Conservation (phyloP, 2,797 vertebrate species). For the Amblyraja radiata region DNA sequence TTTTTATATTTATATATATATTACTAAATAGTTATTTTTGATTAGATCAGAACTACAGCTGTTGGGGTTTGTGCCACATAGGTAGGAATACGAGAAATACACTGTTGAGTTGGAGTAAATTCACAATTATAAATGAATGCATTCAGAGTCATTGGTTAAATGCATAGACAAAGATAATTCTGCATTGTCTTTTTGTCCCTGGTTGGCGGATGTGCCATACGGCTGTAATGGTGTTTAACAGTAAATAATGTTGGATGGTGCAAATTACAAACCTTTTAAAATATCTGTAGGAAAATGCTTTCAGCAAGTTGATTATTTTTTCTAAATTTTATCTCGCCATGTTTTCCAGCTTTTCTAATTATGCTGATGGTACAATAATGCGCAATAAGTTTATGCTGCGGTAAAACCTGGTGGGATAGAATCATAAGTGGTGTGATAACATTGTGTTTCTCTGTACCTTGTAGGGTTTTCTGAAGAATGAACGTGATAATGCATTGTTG, state of each 20-base stretch:
- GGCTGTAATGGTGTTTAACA: neutral
- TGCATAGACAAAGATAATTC: neutral
- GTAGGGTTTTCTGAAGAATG: slow-evolving; percentile 95
- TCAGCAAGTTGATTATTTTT: slow-evolving; percentile 11
- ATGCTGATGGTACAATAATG: slow-evolving; percentile 11
- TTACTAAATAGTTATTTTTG: neutral
- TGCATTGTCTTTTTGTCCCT: neutral
- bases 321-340: neutral
- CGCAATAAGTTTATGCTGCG: neutral
- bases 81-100: neutral
- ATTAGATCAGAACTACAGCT: neutral
- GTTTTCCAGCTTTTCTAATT: neutral
- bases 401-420: slow-evolving; percentile 4
- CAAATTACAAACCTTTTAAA: neutral
- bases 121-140: neutral
- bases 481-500: slow-evolving; percentile 92
- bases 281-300: neutral
- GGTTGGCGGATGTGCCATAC: neutral
- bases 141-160: neutral
- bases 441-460: slow-evolving; percentile 38
- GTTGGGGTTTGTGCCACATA: slow-evolving; percentile 10
- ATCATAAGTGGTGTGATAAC: neutral
- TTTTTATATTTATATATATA: no score
- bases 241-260: neutral
- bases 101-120: neutral